These are phyloP conservation scores for Apodemia duryi DNA, from an alignment of 2,888 invertebrate species.

Conservation along the genomic window DNA sequence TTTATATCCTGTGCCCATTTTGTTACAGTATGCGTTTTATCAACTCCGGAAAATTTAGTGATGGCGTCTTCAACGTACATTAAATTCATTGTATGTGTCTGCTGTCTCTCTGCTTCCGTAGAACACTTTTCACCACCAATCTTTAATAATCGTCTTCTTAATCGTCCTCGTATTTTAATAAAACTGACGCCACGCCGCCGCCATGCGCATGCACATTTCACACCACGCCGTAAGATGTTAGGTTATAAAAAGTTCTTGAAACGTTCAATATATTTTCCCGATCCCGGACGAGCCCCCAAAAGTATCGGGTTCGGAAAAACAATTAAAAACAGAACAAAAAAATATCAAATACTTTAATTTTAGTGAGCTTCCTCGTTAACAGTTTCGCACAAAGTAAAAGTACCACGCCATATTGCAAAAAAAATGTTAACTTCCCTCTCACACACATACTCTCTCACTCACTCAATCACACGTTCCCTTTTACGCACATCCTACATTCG, in stretches of 20 bases:
- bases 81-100: neutral
- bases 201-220: neutral
- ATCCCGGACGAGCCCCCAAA: slow-evolving; percentile 6
- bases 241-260: neutral
- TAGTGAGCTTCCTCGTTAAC: too few species aligned
- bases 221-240: neutral
- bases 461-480: too few species aligned
- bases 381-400: too few species aligned
- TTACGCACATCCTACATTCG: too few species aligned
- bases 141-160: neutral
- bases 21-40: neutral
- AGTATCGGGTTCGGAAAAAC: neutral
- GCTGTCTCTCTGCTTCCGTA: neutral
- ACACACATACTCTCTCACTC: too few species aligned
- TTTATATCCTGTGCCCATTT: neutral
- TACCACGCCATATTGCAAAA: too few species aligned
- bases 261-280: neutral
- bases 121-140: too few species aligned
- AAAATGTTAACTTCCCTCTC: too few species aligned
- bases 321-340: too few species aligned
- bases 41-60: neutral
- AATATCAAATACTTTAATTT: too few species aligned
- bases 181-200: neutral
- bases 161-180: neutral
- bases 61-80: neutral